Evolutionary conservation across 1,140 invertebrate genomes (phyloP).

Genomic region (Drosophila kanapiae): DNA sequence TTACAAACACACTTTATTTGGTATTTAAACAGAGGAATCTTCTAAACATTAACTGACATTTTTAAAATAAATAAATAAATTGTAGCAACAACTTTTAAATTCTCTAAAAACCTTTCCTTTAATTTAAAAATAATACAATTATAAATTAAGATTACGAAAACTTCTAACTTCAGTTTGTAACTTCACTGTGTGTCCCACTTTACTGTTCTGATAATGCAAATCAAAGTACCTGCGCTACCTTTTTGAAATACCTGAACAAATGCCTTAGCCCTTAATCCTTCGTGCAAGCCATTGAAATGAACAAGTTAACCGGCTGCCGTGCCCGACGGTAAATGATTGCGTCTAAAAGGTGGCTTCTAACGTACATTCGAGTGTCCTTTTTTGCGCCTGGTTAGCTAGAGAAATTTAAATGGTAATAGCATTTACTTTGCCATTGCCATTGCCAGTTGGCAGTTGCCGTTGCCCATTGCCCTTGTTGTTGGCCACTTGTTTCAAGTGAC

Average conservation of each 20-base stretch:
- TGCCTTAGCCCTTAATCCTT: conserved; percentile 17
- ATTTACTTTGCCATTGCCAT: conserved; percentile 67
- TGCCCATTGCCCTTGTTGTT: conserved; percentile 41
- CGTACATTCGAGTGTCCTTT: conserved; percentile 64
- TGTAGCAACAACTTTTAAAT: too few relatives aligned
- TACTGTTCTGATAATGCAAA: not conserved
- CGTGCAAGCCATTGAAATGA: conserved; percentile 3
- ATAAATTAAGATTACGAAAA: too few relatives aligned
- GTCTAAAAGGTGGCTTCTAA: conserved; percentile 53
- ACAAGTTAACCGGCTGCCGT: not conserved
- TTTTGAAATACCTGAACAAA: conserved; percentile 9
- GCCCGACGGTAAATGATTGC: conserved; percentile 50
- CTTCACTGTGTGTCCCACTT: not conserved
- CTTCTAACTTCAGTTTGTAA: too few relatives aligned
- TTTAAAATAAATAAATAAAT: too few relatives aligned
- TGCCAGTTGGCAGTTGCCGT: conserved; percentile 19
- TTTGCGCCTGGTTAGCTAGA: conserved; percentile 72
- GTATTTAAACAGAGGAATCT: too few relatives aligned
- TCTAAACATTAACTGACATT: too few relatives aligned
- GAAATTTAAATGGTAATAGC: conserved; percentile 76
- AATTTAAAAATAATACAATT: too few relatives aligned
- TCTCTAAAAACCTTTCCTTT: too few relatives aligned
- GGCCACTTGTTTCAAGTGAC: conserved; percentile 68
- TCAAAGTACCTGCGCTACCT: too few relatives aligned
- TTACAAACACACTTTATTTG: too few relatives aligned